A percentile compares a stretch with the other conserved stretches of the same genome.
Conservation (phyloP, 92 coral and sea anemone species). For the Palythoa grandiflora region DNA sequence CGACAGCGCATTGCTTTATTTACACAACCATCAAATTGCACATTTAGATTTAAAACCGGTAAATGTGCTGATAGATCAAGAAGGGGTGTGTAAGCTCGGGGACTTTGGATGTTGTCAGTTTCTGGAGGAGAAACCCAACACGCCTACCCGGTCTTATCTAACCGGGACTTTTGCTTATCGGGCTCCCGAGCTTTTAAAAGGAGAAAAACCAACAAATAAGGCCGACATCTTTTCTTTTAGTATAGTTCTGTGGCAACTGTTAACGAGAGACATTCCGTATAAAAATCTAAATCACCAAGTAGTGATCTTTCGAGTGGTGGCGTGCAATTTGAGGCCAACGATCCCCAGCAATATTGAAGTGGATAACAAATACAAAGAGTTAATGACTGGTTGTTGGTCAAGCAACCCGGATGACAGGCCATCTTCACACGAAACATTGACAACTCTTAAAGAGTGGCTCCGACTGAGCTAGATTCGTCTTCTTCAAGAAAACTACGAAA, state of each 20-base stretch:
- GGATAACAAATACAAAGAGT: conserved; percentile 87
- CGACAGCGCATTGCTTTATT: conserved; percentile 77
- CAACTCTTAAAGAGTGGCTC: conserved; percentile 64
- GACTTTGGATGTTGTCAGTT: conserved; percentile 97
- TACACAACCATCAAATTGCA: conserved; percentile 81
- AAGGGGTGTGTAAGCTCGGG: conserved; percentile 86
- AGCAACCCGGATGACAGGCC: conserved; percentile 83
- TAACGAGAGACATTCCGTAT: conserved; percentile 93
- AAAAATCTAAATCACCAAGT: conserved; percentile 88
- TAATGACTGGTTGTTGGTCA: conserved; percentile 92
- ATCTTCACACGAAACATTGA: conserved; percentile 58
- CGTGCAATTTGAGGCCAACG: conserved; percentile 86
- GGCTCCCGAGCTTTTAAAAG: conserved; percentile 95
- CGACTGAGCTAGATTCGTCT: background rate
- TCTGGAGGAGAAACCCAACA: conserved; percentile 87
- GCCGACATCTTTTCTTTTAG: conserved; percentile 94
- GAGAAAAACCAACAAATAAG: conserved; percentile 84
- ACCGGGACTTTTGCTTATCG: conserved; percentile 97
- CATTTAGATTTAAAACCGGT: conserved; percentile 96
- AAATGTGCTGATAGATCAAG: conserved; percentile 75
- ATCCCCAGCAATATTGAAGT: conserved; percentile 78
- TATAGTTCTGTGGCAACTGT: conserved; percentile 90
- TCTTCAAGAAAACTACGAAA: background rate
- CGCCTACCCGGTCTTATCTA: conserved; percentile 90
- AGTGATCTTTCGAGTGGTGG: conserved; percentile 92